These are phyloP conservation scores for Drosophila tani DNA, from an alignment of 1,140 invertebrate species.

Conservation along the genomic window DNA sequence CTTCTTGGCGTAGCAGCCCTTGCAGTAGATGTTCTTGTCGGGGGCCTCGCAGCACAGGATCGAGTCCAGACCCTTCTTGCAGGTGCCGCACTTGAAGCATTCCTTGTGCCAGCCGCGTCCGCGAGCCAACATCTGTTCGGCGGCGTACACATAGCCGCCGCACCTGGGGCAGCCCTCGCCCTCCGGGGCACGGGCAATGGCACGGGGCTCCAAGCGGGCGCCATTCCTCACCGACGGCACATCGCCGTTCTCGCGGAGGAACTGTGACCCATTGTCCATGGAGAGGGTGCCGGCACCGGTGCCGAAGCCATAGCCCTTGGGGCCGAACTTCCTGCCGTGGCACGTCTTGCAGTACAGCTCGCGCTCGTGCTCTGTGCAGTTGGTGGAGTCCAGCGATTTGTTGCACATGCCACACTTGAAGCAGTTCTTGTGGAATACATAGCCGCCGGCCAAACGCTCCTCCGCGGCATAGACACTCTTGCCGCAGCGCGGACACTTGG, in stretches of 20 bases:
- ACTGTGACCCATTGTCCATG: slow-evolving; percentile 97
- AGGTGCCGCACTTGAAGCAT: slow-evolving; percentile 97
- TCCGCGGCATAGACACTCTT: slow-evolving; percentile 99
- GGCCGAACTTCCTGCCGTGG: slow-evolving; percentile 98
- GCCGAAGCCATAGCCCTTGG: slow-evolving; percentile 99
- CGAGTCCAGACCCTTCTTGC: slow-evolving; percentile 98
- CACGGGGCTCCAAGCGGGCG: slow-evolving; percentile 87
- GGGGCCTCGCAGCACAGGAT: slow-evolving; percentile 97
- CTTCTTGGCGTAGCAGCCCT: slow-evolving; percentile 97
- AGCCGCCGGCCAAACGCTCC: slow-evolving; percentile 97
- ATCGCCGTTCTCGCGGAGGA: slow-evolving; percentile 86
- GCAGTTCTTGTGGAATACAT: slow-evolving; percentile 99
- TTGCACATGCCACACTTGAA: slow-evolving; percentile 99
- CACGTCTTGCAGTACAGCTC: slow-evolving; percentile 99
- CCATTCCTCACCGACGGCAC: slow-evolving; percentile 67
- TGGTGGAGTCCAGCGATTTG: slow-evolving; percentile 99
- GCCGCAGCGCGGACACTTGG: slow-evolving; percentile 99
- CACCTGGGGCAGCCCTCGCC: slow-evolving; percentile 96
- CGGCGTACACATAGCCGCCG: slow-evolving; percentile 96
- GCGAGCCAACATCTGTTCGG: slow-evolving; percentile 96
- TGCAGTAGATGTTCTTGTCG: slow-evolving; percentile 99
- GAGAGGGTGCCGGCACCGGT: slow-evolving; percentile 98
- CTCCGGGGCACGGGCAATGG: slow-evolving; percentile 93
- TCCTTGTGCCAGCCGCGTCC: slow-evolving; percentile 97
- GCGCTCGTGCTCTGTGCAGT: slow-evolving; percentile 97